Conservation (phyloP, 2,888 invertebrate species). For the Drosophila suboccidentalis region DNA sequence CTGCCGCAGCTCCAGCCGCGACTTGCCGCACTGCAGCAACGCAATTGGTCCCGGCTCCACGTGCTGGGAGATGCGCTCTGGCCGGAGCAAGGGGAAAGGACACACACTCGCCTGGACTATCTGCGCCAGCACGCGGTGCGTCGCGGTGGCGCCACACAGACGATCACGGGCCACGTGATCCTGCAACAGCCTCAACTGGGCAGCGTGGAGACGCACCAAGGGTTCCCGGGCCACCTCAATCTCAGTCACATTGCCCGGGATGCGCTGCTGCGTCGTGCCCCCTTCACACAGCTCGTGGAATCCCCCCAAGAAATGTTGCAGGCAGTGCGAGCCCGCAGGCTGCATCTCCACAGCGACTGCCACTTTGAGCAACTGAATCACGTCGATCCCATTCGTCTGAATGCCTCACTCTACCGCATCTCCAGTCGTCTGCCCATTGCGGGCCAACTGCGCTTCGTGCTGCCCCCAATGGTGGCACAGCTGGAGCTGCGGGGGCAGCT, state of each 20-base stretch:
- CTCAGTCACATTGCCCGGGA: constrained; percentile 73
- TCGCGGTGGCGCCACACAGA: constrained; percentile 61
- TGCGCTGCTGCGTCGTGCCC: constrained; percentile 62
- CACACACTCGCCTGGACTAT: constrained; percentile 63
- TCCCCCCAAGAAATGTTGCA: constrained; percentile 58
- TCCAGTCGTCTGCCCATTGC: constrained; percentile 61
- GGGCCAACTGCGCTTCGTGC: constrained; percentile 66
- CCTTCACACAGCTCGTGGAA: constrained; percentile 56
- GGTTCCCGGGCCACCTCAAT: constrained; percentile 67
- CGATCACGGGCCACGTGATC: constrained; percentile 76
- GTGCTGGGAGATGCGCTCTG: constrained; percentile 75
- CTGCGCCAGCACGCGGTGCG: constrained; percentile 77
- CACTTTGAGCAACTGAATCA: constrained; percentile 62
- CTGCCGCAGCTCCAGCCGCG: constrained; percentile 29
- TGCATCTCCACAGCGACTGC: constrained; percentile 37
- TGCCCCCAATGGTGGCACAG: constrained; percentile 52
- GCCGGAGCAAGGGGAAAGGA: constrained; percentile 21
- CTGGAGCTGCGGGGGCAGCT: constrained; percentile 64
- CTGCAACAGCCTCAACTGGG: constrained; percentile 62
- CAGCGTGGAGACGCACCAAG: constrained; percentile 58
- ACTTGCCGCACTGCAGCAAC: constrained; percentile 46
- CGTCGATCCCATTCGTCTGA: constrained; percentile 74
- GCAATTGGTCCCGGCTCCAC: constrained; percentile 66
- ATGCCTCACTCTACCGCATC: constrained; percentile 80
- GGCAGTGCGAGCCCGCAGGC: constrained; percentile 22